Conservation (phyloP, 1,140 invertebrate species). For the Andricus grossulariae region DNA sequence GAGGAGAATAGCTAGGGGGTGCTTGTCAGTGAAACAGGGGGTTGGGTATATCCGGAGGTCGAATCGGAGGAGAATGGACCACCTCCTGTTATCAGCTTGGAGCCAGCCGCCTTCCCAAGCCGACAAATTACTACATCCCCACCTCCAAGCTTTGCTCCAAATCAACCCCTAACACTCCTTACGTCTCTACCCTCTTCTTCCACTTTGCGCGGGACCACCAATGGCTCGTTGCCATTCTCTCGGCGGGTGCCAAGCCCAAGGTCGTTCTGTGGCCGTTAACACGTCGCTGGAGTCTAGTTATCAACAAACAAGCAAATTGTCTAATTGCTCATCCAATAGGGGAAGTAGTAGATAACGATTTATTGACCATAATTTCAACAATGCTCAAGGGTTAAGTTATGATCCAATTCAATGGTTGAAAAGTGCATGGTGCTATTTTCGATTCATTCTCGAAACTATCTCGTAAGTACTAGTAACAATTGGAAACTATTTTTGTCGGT, state of each 20-base stretch:
- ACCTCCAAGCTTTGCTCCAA: constrained; percentile 57
- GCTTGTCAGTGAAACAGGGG: constrained; percentile 55
- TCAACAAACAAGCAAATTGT: constrained; percentile 37
- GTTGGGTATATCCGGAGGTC: constrained; percentile 48
- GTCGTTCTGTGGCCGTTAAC: constrained; percentile 58
- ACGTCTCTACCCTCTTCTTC: constrained; percentile 46
- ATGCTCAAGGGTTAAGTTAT: no score
- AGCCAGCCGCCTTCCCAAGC: constrained; percentile 69
- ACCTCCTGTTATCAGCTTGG: constrained; percentile 70
- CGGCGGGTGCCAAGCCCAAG: constrained; percentile 45
- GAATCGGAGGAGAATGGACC: constrained; percentile 72
- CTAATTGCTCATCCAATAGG: constrained; percentile 4
- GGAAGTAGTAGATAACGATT: no score
- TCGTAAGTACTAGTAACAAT: no score
- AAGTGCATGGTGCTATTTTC: no score
- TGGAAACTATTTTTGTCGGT: no score
- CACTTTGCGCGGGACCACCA: constrained; percentile 38
- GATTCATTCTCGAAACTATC: no score
- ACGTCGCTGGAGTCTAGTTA: constrained; percentile 52
- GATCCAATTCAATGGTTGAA: no score
- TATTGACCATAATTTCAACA: no score
- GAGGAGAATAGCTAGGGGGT: constrained; percentile 53
- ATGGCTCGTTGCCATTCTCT: constrained; percentile 55
- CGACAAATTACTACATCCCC: constrained; percentile 73
- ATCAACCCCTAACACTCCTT: constrained; percentile 54